These are phyloP conservation scores for Dorcus parallelipipedus DNA, from an alignment of 2,888 invertebrate genomes.

Conservation along the genomic window DNA sequence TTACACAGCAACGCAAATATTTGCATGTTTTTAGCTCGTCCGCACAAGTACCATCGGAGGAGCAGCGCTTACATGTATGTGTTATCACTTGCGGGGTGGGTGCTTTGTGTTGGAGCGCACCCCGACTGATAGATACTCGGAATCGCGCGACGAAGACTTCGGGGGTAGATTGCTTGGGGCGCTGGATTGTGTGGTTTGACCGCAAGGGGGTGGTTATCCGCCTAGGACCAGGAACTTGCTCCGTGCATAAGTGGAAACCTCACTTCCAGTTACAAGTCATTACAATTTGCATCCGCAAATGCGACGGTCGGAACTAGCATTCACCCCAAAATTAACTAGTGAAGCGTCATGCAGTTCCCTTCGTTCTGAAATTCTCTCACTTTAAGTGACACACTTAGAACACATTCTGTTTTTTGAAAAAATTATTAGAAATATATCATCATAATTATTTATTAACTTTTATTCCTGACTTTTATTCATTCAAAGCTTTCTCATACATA, in stretches of 20 bases:
- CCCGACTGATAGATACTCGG: slow-evolving; percentile 2
- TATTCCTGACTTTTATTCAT: too few species aligned
- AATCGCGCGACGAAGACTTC: neutral
- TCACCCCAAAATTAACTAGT: too few species aligned
- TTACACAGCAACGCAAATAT: too few species aligned
- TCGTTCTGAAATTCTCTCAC: too few species aligned
- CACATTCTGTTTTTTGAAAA: too few species aligned
- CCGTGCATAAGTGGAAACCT: slow-evolving; percentile 24
- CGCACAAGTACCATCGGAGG: slow-evolving; percentile 16
- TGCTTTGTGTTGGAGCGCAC: too few species aligned
- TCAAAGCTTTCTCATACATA: too few species aligned
- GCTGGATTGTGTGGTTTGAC: slow-evolving; percentile 29
- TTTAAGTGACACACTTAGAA: too few species aligned
- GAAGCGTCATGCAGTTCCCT: too few species aligned
- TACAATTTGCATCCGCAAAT: slow-evolving; percentile 25
- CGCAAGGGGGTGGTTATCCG: slow-evolving; percentile 26
- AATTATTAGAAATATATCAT: too few species aligned
- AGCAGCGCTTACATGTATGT: slow-evolving; percentile 14
- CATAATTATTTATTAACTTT: too few species aligned
- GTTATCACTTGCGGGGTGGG: slow-evolving; percentile 10
- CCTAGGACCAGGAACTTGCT: slow-evolving; percentile 24
- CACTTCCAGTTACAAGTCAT: slow-evolving; percentile 23
- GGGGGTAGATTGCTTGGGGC: slow-evolving; percentile 27
- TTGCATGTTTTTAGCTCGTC: neutral
- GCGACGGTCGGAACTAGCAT: too few species aligned